Conservation (phyloP, 1,140 invertebrate genomes). For the Delia radicum region DNA sequence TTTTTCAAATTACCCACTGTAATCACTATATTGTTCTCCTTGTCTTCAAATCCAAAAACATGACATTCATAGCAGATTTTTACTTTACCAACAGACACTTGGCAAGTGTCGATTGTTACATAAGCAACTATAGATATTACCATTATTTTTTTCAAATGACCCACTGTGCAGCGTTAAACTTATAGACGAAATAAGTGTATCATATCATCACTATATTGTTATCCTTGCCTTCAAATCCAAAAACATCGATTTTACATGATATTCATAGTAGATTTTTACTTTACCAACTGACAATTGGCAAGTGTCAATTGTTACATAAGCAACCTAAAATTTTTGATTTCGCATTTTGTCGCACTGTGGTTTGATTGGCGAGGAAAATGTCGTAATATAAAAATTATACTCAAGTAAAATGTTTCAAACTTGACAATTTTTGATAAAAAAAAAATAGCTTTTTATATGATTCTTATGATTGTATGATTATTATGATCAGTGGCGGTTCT, state of each 20-base stretch:
- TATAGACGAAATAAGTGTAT: neutral
- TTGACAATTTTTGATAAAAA: too few relatives aligned
- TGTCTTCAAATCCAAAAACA: neutral
- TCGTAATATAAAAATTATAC: too few relatives aligned
- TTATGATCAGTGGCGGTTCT: too few relatives aligned
- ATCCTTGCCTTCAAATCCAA: neutral
- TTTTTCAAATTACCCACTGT: too few relatives aligned
- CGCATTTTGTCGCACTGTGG: too few relatives aligned
- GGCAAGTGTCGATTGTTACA: neutral
- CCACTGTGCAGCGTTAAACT: too few relatives aligned
- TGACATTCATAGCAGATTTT: neutral
- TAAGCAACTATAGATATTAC: too few relatives aligned
- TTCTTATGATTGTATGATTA: too few relatives aligned
- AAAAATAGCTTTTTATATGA: too few relatives aligned
- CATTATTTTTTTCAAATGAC: too few relatives aligned
- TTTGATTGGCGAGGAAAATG: too few relatives aligned
- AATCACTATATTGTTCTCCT: neutral
- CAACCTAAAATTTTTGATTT: neutral
- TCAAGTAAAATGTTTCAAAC: too few relatives aligned
- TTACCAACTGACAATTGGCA: neutral
- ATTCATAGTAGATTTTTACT: neutral
- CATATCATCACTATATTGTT: neutral
- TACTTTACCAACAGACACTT: neutral
- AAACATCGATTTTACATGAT: neutral
- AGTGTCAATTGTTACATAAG: neutral